A percentile compares a stretch with the other conserved stretches of the same genome.
These are phyloP conservation scores for Cossypha niveicapilla DNA, from an alignment of 2,797 vertebrate genomes.

Conservation along the genomic window DNA sequence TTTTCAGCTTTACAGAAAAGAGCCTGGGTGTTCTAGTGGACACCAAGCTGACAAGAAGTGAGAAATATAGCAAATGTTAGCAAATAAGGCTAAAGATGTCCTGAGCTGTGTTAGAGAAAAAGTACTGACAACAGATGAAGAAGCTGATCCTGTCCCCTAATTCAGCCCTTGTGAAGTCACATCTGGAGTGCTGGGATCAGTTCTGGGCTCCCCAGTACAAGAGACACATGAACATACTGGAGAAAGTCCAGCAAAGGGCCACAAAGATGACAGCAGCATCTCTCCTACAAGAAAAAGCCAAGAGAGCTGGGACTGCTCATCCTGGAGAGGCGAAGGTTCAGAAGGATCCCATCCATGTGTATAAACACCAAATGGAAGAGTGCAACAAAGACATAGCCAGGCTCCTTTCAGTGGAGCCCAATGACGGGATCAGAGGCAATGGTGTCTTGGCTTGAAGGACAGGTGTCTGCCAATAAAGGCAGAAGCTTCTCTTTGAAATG, in stretches of 20 bases:
- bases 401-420: neutral
- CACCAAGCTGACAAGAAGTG: neutral
- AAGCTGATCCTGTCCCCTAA: neutral
- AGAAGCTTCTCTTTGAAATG: too few species aligned
- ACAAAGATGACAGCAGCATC: neutral
- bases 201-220: neutral
- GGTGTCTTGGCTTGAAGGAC: too few species aligned
- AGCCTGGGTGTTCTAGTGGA: neutral
- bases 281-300: neutral
- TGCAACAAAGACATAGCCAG: neutral
- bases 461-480: too few species aligned
- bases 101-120: neutral
- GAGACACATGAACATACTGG: neutral
- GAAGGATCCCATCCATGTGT: neutral
- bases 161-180: neutral
- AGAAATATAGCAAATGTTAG: neutral
- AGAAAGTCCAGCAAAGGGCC: neutral
- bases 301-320: neutral
- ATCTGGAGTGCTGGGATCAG: neutral
- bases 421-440: neutral
- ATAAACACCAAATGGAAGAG: neutral
- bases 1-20: neutral
- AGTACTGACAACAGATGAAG: fast-evolving
- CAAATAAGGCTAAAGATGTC: neutral
- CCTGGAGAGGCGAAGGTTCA: neutral